These are phyloP conservation scores for Sebastes aleutianus DNA, from an alignment of 2,797 vertebrate species.

Conservation along the genomic window DNA sequence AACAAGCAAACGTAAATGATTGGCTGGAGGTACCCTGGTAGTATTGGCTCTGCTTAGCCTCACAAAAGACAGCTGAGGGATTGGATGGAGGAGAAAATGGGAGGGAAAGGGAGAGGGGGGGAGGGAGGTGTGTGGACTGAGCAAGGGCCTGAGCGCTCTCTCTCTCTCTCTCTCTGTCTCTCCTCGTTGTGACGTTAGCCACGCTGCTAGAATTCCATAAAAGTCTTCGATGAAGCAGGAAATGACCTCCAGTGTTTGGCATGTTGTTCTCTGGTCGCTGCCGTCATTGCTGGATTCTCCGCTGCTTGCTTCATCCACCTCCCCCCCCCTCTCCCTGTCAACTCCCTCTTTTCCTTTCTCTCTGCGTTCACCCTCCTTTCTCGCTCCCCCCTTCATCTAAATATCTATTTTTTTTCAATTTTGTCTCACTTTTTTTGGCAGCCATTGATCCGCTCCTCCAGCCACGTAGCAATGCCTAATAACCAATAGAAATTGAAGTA, in stretches of 20 bases:
- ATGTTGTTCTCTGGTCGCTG: slow-evolving; percentile 79
- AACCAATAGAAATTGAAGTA: not conserved
- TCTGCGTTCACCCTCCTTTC: not conserved
- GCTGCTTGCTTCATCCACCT: slow-evolving; percentile 49
- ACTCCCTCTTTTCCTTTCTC: slow-evolving; percentile 12
- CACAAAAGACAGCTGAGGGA: slow-evolving; percentile 25
- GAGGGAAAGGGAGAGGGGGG: slow-evolving; percentile 22
- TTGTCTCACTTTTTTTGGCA: not conserved
- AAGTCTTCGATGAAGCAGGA: slow-evolving; percentile 85
- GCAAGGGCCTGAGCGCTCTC: not conserved
- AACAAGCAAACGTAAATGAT: not conserved
- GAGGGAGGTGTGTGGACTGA: not conserved
- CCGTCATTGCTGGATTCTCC: slow-evolving; percentile 78
- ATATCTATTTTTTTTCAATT: slow-evolving; percentile 16
- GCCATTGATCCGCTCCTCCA: not conserved
- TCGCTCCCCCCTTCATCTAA: not conserved
- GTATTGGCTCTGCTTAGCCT: slow-evolving; percentile 29
- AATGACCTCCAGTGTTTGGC: slow-evolving; percentile 85
- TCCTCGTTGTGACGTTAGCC: slow-evolving; percentile 55
- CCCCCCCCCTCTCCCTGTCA: not conserved
- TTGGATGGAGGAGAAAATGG: slow-evolving; percentile 27
- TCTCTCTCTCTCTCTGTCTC: slow-evolving; percentile 22
- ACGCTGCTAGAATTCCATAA: slow-evolving; percentile 83
- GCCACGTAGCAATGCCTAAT: not conserved
- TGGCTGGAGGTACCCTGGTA: not conserved